These are phyloP conservation scores for Redunca redunca DNA, from an alignment of 2,113 vertebrate species.

Conservation along the genomic window DNA sequence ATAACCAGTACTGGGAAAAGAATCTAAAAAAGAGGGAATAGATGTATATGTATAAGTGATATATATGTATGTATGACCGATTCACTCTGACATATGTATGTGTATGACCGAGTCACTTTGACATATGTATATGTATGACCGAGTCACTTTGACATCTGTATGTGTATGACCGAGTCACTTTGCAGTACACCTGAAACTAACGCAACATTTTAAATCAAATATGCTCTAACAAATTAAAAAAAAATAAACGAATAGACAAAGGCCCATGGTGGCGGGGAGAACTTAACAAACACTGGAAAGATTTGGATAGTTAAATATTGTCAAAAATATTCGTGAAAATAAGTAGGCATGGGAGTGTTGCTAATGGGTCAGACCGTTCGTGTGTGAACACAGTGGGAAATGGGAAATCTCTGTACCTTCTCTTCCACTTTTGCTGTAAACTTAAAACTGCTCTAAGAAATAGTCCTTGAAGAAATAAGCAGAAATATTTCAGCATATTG, in stretches of 20 bases:
- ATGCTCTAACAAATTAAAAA: background rate
- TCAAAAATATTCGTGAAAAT: background rate
- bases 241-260: background rate
- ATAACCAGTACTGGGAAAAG: background rate
- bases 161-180: background rate
- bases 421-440: background rate
- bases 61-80: background rate
- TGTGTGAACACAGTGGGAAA: background rate
- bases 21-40: background rate
- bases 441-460: background rate
- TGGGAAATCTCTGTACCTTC: background rate
- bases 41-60: background rate
- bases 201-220: background rate
- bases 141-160: background rate
- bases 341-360: background rate
- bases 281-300: background rate
- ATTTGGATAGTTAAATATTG: background rate
- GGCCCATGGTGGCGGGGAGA: background rate
- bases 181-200: background rate
- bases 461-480: background rate
- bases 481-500: background rate
- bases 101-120: no score
- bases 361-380: background rate
- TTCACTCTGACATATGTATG: background rate
- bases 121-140: background rate